Evolutionary conservation across 1,140 invertebrate species (phyloP).

Genomic region (Pentalonia nigronervosa): DNA sequence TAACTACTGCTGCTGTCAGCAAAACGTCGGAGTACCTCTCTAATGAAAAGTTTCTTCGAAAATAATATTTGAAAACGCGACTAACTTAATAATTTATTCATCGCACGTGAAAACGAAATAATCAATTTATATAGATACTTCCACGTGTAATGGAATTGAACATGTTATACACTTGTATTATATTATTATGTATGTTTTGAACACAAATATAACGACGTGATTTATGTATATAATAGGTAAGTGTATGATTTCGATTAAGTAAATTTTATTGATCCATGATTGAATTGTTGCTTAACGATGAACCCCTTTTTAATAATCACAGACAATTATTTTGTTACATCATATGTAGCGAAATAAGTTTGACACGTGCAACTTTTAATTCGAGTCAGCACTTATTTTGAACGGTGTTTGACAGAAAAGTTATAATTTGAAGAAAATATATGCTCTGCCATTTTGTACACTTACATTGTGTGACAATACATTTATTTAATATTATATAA

Average conservation of each 20-base stretch:
- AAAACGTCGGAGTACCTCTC: not conserved
- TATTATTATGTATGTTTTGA: not conserved
- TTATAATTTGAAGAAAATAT: constrained; percentile 17
- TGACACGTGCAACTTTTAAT: not conserved
- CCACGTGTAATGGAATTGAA: not conserved
- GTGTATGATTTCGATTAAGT: too few species aligned
- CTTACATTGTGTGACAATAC: not conserved
- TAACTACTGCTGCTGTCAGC: not conserved
- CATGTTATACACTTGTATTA: not conserved
- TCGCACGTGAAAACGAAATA: not conserved
- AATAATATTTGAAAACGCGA: not conserved
- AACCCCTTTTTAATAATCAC: not conserved
- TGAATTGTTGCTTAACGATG: not conserved
- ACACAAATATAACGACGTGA: not conserved
- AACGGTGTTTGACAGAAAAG: not conserved
- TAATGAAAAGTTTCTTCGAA: not conserved
- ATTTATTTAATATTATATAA: not conserved
- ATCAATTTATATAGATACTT: not conserved
- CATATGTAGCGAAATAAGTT: not conserved
- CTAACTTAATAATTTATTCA: not conserved
- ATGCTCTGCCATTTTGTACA: not conserved
- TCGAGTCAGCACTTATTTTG: not conserved
- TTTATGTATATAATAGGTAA: not conserved
- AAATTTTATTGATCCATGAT: too few species aligned
- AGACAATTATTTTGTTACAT: not conserved